A percentile compares a stretch with the other conserved stretches of the same genome.
Conservation (phyloP, 2,113 vertebrate species). For the Dicentrarchus labrax region DNA sequence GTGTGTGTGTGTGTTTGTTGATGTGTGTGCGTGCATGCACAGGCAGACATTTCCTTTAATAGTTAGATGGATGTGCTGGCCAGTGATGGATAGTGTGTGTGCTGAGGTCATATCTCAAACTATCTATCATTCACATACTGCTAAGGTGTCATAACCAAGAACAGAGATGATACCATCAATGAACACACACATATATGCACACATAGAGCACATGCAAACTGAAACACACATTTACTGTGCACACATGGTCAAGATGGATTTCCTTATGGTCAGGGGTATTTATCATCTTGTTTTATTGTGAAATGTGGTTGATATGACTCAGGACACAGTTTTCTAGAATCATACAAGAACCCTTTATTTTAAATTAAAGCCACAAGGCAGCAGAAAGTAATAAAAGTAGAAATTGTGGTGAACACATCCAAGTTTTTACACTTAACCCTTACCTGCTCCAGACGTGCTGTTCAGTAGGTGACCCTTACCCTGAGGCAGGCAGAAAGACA, state of each 20-base stretch:
- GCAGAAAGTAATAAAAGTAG: neutral
- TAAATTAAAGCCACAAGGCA: neutral
- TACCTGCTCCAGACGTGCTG: neutral
- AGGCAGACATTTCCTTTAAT: neutral
- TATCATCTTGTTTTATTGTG: conserved; percentile 9
- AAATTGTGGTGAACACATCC: neutral
- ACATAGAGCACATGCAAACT: neutral
- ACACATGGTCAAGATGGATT: neutral
- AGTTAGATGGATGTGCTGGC: conserved; percentile 24
- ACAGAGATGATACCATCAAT: conserved; percentile 39
- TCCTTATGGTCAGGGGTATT: neutral
- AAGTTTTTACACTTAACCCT: neutral
- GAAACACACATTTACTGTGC: neutral
- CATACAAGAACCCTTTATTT: neutral
- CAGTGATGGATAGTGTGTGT: conserved; percentile 47
- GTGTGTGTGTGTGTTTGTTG: neutral
- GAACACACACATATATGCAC: neutral
- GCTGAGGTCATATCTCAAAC: conserved; percentile 48
- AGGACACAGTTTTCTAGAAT: neutral
- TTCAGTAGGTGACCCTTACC: neutral
- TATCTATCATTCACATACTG: conserved; percentile 46
- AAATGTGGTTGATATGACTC: conserved; percentile 7
- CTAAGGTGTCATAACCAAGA: conserved; percentile 25
- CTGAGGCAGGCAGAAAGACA: neutral
- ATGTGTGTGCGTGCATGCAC: neutral